Percentiles rank a stretch among this genome's conserved stretches.
phyloP scores from a whole-genome alignment of 2,888 invertebrate species.

The Magallana nippona region DNA sequence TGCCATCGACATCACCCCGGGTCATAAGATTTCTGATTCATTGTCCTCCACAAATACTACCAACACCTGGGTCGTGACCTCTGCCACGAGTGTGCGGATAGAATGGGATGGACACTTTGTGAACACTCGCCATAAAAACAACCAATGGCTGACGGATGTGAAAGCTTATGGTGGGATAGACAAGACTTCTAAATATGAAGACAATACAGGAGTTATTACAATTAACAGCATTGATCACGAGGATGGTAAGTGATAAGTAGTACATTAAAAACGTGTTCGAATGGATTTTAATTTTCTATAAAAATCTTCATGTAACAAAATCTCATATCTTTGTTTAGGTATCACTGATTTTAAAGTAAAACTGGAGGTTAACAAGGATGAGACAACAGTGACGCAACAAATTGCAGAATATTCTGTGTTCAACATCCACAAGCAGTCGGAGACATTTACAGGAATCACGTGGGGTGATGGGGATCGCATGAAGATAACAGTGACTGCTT shows the following conservation, averaged over 20 bases:
- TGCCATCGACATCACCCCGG: not conserved
- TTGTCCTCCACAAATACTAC: not conserved
- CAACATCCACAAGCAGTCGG: slow-evolving; percentile 21
- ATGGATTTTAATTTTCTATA: not conserved
- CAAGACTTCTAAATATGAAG: slow-evolving; percentile 37
- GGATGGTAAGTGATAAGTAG: not conserved
- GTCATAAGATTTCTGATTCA: not conserved
- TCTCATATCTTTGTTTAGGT: slow-evolving; percentile 23
- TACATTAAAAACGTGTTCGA: not conserved
- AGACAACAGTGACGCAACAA: not conserved
- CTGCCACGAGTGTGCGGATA: not conserved
- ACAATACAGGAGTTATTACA: slow-evolving; percentile 28
- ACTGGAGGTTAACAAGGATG: not conserved
- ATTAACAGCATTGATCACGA: slow-evolving; percentile 29
- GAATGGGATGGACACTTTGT: slow-evolving; percentile 33
- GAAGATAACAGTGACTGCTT: slow-evolving; percentile 30
- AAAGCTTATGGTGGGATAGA: slow-evolving; percentile 24
- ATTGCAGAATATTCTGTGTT: not conserved
- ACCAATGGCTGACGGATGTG: slow-evolving; percentile 27
- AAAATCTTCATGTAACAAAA: too few relatives aligned
- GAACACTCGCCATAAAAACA: slow-evolving; percentile 30
- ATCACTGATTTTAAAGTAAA: slow-evolving; percentile 27
- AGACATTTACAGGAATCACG: slow-evolving; percentile 1
- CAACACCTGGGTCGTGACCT: not conserved
- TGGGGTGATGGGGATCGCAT: slow-evolving; percentile 36